Evolutionary conservation across 2,888 invertebrate genomes (phyloP).

Genomic region (Blomia tropicalis): DNA sequence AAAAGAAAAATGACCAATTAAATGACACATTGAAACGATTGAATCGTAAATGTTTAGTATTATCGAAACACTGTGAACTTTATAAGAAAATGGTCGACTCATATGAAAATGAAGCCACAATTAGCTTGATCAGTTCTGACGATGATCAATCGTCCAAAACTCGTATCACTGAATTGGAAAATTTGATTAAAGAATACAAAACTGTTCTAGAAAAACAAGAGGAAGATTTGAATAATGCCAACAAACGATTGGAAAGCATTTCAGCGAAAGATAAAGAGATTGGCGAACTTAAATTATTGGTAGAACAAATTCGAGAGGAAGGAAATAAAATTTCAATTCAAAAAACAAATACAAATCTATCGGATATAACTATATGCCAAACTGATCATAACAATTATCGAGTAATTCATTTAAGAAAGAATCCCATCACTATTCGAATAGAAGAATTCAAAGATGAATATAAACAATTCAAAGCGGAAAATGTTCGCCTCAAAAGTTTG

Average conservation of each 20-base stretch:
- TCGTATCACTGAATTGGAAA: slow-evolving; percentile 15
- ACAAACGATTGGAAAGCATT: no score
- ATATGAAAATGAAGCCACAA: slow-evolving; percentile 14
- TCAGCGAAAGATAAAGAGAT: no score
- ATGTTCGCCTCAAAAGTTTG: slow-evolving; percentile 26
- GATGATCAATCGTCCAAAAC: background rate
- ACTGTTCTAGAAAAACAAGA: background rate
- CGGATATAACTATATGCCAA: background rate
- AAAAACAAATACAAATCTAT: background rate
- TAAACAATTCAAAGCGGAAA: slow-evolving; percentile 28
- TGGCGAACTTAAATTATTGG: no score
- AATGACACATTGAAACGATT: background rate
- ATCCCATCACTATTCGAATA: slow-evolving; percentile 54
- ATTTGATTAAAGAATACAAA: slow-evolving; percentile 6
- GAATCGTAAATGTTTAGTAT: slow-evolving; percentile 16
- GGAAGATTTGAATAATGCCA: slow-evolving; percentile 8
- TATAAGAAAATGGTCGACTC: slow-evolving; percentile 16
- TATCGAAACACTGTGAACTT: slow-evolving; percentile 17
- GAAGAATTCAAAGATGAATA: slow-evolving; percentile 47
- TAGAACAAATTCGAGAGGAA: no score
- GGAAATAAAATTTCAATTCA: no score
- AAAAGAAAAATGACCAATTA: background rate
- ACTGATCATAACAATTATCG: slow-evolving; percentile 4
- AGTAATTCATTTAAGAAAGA: slow-evolving; percentile 50
- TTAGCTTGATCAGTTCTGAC: background rate